phyloP scores from a whole-genome alignment of 2,888 invertebrate genomes.

The Dryobotodes eremita region DNA sequence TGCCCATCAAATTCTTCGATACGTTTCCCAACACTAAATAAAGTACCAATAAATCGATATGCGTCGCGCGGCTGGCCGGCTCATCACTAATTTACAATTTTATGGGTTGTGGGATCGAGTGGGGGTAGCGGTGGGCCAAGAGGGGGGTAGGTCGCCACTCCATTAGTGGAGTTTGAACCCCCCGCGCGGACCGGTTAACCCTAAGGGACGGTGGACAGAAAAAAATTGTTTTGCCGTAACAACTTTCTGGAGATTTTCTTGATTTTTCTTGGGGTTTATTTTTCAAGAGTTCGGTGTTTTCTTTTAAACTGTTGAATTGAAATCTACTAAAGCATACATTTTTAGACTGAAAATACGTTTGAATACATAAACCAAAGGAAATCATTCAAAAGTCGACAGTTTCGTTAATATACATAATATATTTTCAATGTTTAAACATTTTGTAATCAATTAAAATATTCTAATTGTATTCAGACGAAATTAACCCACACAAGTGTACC shows the following conservation, averaged over 20 bases:
- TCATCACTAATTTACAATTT: conserved; percentile 91
- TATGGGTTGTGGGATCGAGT: conserved; percentile 87
- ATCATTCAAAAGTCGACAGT: too few species aligned
- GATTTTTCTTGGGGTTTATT: neutral
- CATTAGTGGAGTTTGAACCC: conserved; percentile 83
- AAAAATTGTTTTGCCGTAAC: conserved; percentile 50
- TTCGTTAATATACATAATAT: too few species aligned
- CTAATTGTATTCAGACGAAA: too few species aligned
- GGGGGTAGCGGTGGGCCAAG: conserved; percentile 72
- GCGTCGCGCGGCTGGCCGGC: conserved; percentile 83
- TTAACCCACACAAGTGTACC: too few species aligned
- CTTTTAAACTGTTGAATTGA: too few species aligned
- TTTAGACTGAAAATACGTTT: too few species aligned
- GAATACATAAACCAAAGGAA: too few species aligned
- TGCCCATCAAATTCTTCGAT: conserved; percentile 62
- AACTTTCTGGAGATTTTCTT: conserved; percentile 20
- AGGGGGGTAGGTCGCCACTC: conserved; percentile 78
- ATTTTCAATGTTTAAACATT: too few species aligned
- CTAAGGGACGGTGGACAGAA: conserved; percentile 79
- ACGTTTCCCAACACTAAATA: conserved; percentile 76
- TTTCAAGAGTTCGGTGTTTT: too few species aligned
- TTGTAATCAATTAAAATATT: too few species aligned
- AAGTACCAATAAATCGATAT: conserved; percentile 90
- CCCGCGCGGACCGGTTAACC: conserved; percentile 83
- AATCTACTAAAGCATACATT: too few species aligned